Evolutionary conservation across 2,797 vertebrate species (phyloP), one percentile per base, ranked within the genome.

Genomic region (Phrynocephalus vlangalii): DNA sequence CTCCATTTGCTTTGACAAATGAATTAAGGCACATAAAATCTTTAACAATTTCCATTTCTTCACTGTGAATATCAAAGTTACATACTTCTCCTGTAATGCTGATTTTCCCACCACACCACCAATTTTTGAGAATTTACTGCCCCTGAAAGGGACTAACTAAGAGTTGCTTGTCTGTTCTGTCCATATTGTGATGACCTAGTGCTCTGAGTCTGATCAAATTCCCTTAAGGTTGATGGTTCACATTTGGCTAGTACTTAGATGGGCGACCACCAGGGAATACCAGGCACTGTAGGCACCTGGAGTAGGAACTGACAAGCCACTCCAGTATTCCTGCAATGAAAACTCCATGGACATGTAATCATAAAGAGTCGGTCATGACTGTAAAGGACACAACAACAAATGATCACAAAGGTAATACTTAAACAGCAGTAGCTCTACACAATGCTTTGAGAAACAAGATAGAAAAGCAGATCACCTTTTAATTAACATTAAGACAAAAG

Each of bases 381-480:
- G 38, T 44, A 44, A 44, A 44, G 38, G 38, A 44, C 38, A 44
- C 3, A 44, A 44, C 38, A 44, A 44, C 38, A 44, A 6, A 85
- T 7, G 66, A n/a, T n/a, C 63, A 83, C 22, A 52, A 85, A 86
- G 85, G 79, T 71, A 86, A 76, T 7, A 82, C 52, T 89, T 91
- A 75, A 15, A 6, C 10, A 72, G 48, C 80, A 83, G 28, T 6
- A 48, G 22, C 84, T 71, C 20, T 67, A 79, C 9, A 63, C 50
- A 78, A n/a, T 86, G 67, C n/a, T 67, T 66, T 79, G 68, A 88
- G 56, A 79, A 72, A 20, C 50, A 30, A 48, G 26, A 50, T 71
- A 79, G 38, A 83, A 89, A 79, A 91, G 38, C 83, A 63, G 10
- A 30, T n/a, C 9, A 16, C 6, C 84, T 38, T 75, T 82, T 30